Base-by-base conservation (phyloP, 2,113 vertebrate genomes). In the Chaetodon auriga region DNA sequence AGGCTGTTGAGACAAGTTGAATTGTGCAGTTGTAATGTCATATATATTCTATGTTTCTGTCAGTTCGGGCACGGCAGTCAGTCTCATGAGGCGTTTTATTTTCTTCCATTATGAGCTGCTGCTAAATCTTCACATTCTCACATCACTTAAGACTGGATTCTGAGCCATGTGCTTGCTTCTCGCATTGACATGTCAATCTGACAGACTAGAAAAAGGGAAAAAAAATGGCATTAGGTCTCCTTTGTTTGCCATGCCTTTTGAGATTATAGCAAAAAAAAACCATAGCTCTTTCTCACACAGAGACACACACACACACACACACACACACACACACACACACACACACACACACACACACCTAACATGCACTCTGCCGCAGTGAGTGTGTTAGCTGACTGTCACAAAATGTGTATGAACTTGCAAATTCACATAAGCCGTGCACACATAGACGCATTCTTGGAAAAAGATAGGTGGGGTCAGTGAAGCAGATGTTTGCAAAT, bases 401-500 rank as follows among this genome's bases (percentile, higher is more conserved):
- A 74, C 63, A 78, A 76, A 85, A 68, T 81, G 35, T 60, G 30
- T 57, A 63, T 61, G 23, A 65, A 68, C 68, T 78, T 75, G 57
- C 41, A 66, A 48, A 63, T 58, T 66, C 21, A 70, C 36, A 51
- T 60, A 45, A 16, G 2, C 38, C 1, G 8, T 14, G 43, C 43
- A 51, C 54, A 62, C 43, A 41, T 25, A 23, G 10, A 25, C 62
- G 49, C 43, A 72, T 64, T 69, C 46, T 36, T 43, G 38, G 49
- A 73, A 51, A 88, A 77, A 79, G 21, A 84, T 83, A 83, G 82
- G 81, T 87, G 81, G 74, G 77, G 73, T 79, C 53, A 78, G 54
- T 80, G 82, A 70, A 89, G 81, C 89, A 92, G 88, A 86, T 93
- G 89, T 85, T 69, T 41, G 46, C 70, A 25, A 25, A 23, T 73